phyloP scores from a whole-genome alignment of 1,140 invertebrate genomes.

The Sinella curviseta region DNA sequence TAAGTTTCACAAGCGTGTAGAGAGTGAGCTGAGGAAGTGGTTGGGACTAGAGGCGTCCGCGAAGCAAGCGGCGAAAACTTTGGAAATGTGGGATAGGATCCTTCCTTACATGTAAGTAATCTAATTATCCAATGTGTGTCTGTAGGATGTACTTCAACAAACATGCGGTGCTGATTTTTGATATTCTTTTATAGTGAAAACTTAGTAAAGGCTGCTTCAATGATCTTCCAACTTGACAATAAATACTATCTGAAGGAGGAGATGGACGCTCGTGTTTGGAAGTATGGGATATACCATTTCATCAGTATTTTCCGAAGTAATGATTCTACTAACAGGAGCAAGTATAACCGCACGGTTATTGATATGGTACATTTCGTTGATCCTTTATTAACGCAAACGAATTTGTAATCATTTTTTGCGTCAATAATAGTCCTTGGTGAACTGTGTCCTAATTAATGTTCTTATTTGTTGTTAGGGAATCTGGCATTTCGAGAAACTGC shows the following conservation, averaged over 20 bases:
- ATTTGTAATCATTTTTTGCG: neutral
- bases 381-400: neutral
- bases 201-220: neutral
- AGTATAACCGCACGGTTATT: neutral
- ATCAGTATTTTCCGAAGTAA: neutral
- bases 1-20: too few relatives aligned
- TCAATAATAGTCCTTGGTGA: neutral
- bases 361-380: neutral
- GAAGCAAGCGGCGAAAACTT: too few relatives aligned
- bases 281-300: neutral
- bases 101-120: neutral
- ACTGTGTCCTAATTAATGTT: neutral
- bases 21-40: too few relatives aligned
- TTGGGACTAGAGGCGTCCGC: too few relatives aligned
- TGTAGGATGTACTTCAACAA: neutral
- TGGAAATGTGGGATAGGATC: neutral
- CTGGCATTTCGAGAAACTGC: neutral
- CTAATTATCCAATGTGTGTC: neutral
- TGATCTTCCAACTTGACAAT: neutral
- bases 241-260: neutral
- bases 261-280: neutral
- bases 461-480: neutral
- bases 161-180: neutral
- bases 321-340: neutral
- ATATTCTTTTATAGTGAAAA: neutral